Percentiles rank a stretch among this genome's conserved stretches.
Conservation (phyloP, 92 coral and sea anemone genomes). For the Palythoa grandiflora region DNA sequence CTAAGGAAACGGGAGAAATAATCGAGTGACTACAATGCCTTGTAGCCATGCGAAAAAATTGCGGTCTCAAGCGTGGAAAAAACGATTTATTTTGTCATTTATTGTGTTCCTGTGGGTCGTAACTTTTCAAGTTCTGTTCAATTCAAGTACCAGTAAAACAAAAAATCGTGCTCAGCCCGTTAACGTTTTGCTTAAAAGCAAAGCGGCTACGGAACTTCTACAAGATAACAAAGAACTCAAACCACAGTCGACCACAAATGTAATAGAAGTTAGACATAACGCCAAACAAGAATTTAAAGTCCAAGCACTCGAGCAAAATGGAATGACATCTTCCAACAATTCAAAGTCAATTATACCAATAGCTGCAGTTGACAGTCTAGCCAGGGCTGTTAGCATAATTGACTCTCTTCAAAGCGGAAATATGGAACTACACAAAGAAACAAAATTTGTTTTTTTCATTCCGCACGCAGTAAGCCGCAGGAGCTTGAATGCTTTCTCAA, state of each 20-base stretch:
- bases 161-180: no score
- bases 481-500: background rate
- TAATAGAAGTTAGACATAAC: background rate
- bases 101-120: constrained; percentile 25
- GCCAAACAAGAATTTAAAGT: background rate
- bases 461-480: background rate
- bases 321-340: background rate
- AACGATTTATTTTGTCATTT: background rate
- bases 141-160: background rate
- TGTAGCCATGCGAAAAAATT: background rate
- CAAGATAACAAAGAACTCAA: background rate
- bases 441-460: background rate
- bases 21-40: background rate
- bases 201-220: background rate
- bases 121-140: constrained; percentile 1
- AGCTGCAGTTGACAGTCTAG: background rate
- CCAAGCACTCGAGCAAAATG: background rate
- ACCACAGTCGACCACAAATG: background rate
- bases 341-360: background rate
- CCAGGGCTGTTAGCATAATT: background rate
- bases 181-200: background rate
- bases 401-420: constrained; percentile 17
- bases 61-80: constrained; percentile 9
- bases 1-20: background rate
- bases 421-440: background rate